Evolutionary conservation across 2,113 vertebrate species (phyloP).

Genomic region (Ciconia stormi): DNA sequence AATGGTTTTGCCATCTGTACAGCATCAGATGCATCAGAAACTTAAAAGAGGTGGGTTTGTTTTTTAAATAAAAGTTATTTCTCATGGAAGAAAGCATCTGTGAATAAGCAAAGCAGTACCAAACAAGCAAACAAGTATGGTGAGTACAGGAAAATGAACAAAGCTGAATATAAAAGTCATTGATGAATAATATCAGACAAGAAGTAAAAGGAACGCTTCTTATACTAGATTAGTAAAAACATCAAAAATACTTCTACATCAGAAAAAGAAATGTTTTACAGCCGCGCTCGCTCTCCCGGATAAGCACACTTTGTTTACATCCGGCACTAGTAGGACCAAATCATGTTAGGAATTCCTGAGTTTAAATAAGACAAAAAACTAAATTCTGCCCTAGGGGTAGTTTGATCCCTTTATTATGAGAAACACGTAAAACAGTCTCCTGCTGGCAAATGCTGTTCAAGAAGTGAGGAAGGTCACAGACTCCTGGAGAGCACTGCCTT

Average conservation of each 20-base stretch:
- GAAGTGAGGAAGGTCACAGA: neutral
- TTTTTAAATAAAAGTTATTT: neutral
- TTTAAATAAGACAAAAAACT: neutral
- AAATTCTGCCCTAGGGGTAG: neutral
- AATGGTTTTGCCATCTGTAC: neutral
- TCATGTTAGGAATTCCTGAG: neutral
- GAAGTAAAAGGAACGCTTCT: neutral
- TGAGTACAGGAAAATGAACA: neutral
- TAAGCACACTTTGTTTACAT: neutral
- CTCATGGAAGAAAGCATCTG: neutral
- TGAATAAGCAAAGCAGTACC: neutral
- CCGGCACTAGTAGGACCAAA: neutral
- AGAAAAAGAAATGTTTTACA: accelerated
- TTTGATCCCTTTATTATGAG: neutral
- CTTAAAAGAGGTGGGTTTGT: too few relatives aligned
- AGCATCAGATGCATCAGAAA: neutral
- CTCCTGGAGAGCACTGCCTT: neutral
- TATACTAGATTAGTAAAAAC: neutral
- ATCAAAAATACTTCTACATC: neutral
- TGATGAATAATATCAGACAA: neutral
- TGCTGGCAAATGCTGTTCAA: neutral
- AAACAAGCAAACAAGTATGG: neutral
- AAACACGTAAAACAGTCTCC: neutral
- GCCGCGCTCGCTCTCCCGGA: neutral
- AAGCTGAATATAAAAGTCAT: neutral